phyloP scores from a whole-genome alignment of 2,113 vertebrate genomes.

The Hippocampus barbouri region DNA sequence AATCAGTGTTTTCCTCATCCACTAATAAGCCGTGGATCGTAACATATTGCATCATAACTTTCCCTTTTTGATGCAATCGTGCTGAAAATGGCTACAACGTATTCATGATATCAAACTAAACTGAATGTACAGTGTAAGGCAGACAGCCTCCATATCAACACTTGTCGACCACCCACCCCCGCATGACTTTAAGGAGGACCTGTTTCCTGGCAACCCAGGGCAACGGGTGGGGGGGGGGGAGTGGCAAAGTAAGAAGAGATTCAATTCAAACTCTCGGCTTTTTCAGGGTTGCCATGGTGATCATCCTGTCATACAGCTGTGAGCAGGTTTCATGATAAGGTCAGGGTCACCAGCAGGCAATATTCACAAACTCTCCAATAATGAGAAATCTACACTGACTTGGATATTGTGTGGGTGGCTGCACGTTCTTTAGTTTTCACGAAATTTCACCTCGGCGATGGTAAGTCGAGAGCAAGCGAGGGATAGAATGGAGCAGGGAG shows the following conservation, averaged over 20 bases:
- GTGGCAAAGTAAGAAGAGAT: background rate
- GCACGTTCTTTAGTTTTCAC: background rate
- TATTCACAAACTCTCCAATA: background rate
- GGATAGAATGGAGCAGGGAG: background rate
- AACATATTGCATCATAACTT: background rate
- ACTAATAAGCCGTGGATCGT: background rate
- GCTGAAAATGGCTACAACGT: background rate
- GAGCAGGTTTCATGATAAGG: background rate
- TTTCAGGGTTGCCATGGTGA: slow-evolving; percentile 18
- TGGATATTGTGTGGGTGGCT: background rate
- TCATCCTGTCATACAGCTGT: background rate
- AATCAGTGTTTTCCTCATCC: background rate
- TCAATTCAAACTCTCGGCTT: slow-evolving; percentile 3
- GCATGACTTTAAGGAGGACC: slow-evolving; percentile 34
- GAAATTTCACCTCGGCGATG: background rate
- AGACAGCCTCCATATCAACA: slow-evolving; percentile 3
- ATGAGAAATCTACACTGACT: background rate
- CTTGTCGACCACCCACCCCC: slow-evolving; percentile 32
- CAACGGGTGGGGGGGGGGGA: background rate
- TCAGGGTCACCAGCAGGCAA: background rate
- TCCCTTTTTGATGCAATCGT: too few relatives aligned
- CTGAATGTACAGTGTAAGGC: slow-evolving; percentile 3
- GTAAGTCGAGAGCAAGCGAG: background rate
- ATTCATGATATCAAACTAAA: background rate
- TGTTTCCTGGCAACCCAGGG: slow-evolving; percentile 49